These are phyloP conservation scores for Chaenocephalus aceratus DNA, from an alignment of 2,113 vertebrate species.

Conservation along the genomic window DNA sequence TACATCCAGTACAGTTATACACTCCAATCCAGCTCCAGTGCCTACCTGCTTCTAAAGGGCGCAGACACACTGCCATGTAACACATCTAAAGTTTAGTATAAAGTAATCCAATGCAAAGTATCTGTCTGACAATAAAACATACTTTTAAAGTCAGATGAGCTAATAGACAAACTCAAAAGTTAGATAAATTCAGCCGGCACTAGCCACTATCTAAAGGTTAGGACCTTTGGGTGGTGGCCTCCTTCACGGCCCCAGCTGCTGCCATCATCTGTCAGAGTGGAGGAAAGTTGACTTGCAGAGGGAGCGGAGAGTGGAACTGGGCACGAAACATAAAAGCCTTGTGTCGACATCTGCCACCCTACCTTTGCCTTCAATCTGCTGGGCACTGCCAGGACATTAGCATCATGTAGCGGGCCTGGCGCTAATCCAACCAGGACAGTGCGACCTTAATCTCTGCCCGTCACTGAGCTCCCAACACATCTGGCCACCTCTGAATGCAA, in stretches of 20 bases:
- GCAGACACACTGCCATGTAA: not conserved
- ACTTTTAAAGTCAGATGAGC: not conserved
- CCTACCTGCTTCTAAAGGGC: not conserved
- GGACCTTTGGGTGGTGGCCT: slow-evolving; percentile 18
- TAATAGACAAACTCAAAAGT: not conserved
- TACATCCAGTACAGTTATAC: not conserved
- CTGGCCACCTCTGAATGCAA: slow-evolving; percentile 59
- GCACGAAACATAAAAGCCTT: slow-evolving; percentile 33
- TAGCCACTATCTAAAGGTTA: slow-evolving; percentile 30
- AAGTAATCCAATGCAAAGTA: slow-evolving; percentile 12
- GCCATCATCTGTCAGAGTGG: slow-evolving; percentile 31
- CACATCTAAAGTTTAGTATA: slow-evolving; percentile 5
- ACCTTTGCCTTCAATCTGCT: slow-evolving; percentile 35
- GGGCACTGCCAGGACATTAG: slow-evolving; percentile 67
- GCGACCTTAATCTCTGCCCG: slow-evolving; percentile 73
- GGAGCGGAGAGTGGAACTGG: slow-evolving; percentile 5
- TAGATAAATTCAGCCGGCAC: not conserved
- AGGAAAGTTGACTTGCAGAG: slow-evolving; percentile 27
- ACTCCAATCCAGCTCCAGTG: not conserved
- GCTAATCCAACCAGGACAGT: slow-evolving; percentile 71
- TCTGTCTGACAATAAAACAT: slow-evolving; percentile 17
- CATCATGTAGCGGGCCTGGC: slow-evolving; percentile 68
- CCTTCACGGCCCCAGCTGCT: slow-evolving; percentile 34
- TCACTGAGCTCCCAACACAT: slow-evolving; percentile 63
- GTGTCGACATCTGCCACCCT: slow-evolving; percentile 60